Conservation (phyloP, 1,140 invertebrate genomes). For the Papilio machaon region DNA sequence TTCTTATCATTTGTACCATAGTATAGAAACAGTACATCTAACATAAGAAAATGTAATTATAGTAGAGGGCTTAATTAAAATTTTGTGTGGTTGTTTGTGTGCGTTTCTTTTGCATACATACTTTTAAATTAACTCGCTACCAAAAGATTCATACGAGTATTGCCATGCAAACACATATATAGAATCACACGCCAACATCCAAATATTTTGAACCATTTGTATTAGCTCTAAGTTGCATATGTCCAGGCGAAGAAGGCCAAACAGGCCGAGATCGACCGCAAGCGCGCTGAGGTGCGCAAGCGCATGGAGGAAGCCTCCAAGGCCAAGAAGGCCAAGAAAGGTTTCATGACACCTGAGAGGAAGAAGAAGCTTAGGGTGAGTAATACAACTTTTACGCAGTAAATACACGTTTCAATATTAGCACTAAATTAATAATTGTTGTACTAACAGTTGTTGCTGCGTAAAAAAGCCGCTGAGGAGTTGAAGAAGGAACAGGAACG, state of each 20-base stretch:
- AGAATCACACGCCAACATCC: background rate
- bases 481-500: constrained; percentile 99
- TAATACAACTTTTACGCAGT: constrained; percentile 48
- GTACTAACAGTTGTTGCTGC: constrained; percentile 91
- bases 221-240: constrained; percentile 51
- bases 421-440: background rate
- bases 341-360: constrained; percentile 99
- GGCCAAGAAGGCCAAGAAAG: constrained; percentile 97
- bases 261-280: constrained; percentile 96
- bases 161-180: background rate
- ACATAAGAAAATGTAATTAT: background rate
- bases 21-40: background rate
- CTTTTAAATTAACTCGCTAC: too few relatives aligned
- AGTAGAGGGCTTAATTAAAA: background rate
- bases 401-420: constrained; percentile 23
- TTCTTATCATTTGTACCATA: background rate
- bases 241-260: constrained; percentile 95
- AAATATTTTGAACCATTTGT: background rate
- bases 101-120: background rate
- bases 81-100: background rate
- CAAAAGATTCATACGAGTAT: background rate
- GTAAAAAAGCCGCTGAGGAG: constrained; percentile 99
- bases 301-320: constrained; percentile 97
- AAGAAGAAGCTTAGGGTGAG: constrained; percentile 98
- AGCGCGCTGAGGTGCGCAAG: constrained; percentile 96